A percentile compares a stretch with the other conserved stretches of the same genome.
Conservation (phyloP, 2,888 invertebrate genomes). For the Cyclophora albipunctata region DNA sequence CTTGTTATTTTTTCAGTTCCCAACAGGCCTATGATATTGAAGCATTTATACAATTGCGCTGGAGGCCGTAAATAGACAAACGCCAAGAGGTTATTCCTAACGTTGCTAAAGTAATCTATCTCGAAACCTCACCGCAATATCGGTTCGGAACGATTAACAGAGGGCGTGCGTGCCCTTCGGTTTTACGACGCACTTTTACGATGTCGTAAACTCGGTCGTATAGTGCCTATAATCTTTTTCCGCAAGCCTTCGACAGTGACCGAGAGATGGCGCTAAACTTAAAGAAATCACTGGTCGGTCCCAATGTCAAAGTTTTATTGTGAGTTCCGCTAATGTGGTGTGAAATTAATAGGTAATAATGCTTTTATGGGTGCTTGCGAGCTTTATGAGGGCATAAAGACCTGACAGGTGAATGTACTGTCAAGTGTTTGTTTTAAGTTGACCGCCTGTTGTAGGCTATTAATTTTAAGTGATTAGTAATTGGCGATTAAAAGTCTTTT, state of each 20-base stretch:
- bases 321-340: constrained; percentile 75
- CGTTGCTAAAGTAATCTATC: constrained; percentile 69
- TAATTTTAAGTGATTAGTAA: constrained; percentile 34
- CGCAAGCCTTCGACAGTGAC: constrained; percentile 38
- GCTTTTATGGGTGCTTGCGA: constrained; percentile 69
- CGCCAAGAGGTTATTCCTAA: constrained; percentile 65
- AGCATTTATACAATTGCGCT: constrained; percentile 40
- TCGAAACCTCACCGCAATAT: constrained; percentile 70
- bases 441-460: constrained; percentile 45
- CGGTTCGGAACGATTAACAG: constrained; percentile 75
- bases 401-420: constrained; percentile 55
- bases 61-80: constrained; percentile 63
- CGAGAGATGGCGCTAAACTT: constrained; percentile 66
- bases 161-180: constrained; percentile 73
- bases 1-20: constrained; percentile 4
- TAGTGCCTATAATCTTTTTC: constrained; percentile 73
- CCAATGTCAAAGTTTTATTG: constrained; percentile 72
- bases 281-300: constrained; percentile 64
- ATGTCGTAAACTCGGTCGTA: constrained; percentile 67
- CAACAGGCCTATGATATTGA: constrained; percentile 28
- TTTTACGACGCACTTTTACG: constrained; percentile 73
- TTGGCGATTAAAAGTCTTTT: constrained; percentile 19
- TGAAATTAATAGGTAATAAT: constrained; percentile 76
- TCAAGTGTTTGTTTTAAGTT: constrained; percentile 58
- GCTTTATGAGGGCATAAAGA: constrained; percentile 68